Evolutionary conservation across 2,888 invertebrate species (phyloP).

Genomic region (Cheilosia vernalis): DNA sequence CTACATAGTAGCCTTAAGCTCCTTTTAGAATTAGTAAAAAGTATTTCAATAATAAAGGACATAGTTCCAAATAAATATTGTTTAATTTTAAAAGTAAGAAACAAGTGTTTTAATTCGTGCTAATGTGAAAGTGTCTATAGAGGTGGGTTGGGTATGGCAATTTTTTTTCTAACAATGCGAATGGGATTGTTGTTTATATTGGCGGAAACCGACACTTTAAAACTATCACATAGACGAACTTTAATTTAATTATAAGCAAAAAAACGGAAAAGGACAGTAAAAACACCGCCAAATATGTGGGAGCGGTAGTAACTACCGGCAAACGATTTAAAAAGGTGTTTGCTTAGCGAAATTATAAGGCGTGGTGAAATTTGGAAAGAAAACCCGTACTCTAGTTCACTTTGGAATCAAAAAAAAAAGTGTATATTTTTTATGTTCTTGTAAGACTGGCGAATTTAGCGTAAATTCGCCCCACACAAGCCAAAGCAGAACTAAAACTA

Average conservation of each 20-base stretch:
- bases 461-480: conserved; percentile 52
- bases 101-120: too few relatives aligned
- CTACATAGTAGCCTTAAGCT: too few relatives aligned
- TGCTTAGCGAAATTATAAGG: not conserved
- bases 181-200: conserved; percentile 32
- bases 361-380: not conserved
- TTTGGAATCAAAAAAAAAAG: conserved; percentile 9
- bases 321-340: conserved; percentile 10
- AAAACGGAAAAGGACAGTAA: not conserved
- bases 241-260: conserved; percentile 21
- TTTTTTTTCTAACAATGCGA: conserved; percentile 25
- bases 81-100: too few relatives aligned
- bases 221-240: conserved; percentile 50
- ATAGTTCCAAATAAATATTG: too few relatives aligned
- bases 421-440: not conserved
- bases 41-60: too few relatives aligned
- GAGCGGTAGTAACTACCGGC: conserved; percentile 41
- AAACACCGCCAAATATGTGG: conserved; percentile 14
- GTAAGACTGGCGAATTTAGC: conserved; percentile 34
- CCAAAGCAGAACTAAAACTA: conserved; percentile 67
- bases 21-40: too few relatives aligned
- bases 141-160: not conserved
- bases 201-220: conserved; percentile 66
- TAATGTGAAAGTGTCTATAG: conserved; percentile 3
- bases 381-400: conserved; percentile 22